These are phyloP conservation scores for Ladona fulva DNA, from an alignment of 1,140 invertebrate species.

Conservation along the genomic window DNA sequence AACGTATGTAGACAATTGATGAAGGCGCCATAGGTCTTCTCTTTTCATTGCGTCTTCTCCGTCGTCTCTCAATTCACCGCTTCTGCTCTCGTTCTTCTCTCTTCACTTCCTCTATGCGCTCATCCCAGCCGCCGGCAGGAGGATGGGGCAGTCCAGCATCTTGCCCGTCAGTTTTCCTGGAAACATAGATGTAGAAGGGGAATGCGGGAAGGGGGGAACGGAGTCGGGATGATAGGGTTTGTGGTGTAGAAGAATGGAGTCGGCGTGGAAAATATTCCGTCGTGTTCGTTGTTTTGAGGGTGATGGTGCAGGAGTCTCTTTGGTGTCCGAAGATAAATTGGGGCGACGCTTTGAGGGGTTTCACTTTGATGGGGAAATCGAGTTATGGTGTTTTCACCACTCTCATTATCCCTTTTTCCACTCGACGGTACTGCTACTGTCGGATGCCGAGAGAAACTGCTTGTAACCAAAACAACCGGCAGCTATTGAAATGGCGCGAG, in stretches of 20 bases:
- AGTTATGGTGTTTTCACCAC: too few species aligned
- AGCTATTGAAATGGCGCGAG: too few species aligned
- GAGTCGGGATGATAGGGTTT: not conserved
- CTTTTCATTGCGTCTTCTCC: not conserved
- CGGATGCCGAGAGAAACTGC: too few species aligned
- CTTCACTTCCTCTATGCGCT: not conserved
- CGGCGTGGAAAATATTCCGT: not conserved
- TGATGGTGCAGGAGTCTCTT: not conserved
- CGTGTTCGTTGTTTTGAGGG: constrained; percentile 7
- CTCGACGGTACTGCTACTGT: too few species aligned
- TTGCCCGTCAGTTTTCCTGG: constrained; percentile 2
- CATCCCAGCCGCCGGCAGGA: not conserved
- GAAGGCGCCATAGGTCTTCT: too few species aligned
- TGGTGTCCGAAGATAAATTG: constrained; percentile 9
- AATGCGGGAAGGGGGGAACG: not conserved
- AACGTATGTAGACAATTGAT: too few species aligned
- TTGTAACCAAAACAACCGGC: too few species aligned
- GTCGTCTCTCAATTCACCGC: not conserved
- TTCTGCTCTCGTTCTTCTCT: not conserved
- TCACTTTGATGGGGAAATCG: too few species aligned
- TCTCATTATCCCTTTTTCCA: too few species aligned
- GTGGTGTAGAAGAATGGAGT: not conserved
- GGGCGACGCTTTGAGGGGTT: not conserved
- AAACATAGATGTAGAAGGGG: not conserved
- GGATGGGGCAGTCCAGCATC: not conserved